Evolutionary conservation across 2,888 invertebrate species (phyloP).

Genomic region (Trichacis sp.): DNA sequence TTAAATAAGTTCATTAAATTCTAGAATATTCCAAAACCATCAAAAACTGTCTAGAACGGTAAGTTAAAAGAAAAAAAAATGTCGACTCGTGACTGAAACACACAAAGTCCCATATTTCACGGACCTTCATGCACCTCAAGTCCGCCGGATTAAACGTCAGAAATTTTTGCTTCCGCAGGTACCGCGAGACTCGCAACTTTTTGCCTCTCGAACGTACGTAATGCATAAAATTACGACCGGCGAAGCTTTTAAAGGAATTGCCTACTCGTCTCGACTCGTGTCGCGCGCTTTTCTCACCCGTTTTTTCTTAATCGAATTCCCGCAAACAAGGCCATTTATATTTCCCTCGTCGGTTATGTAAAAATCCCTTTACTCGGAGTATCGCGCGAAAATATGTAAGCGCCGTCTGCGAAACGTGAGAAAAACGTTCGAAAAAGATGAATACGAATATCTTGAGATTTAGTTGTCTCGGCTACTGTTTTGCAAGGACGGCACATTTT

Average conservation of each 20-base stretch:
- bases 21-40: too few relatives aligned
- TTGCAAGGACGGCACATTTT: conserved; percentile 31
- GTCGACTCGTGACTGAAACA: too few relatives aligned
- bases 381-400: background rate
- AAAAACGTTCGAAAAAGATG: conserved; percentile 9
- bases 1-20: too few relatives aligned
- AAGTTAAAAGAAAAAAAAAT: too few relatives aligned
- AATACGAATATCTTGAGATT: conserved; percentile 25
- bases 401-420: background rate
- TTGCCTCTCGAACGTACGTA: background rate
- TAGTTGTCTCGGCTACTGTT: conserved; percentile 18
- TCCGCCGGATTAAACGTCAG: too few relatives aligned
- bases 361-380: background rate
- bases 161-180: too few relatives aligned
- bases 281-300: background rate
- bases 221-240: background rate
- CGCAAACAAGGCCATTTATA: background rate
- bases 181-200: background rate
- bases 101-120: too few relatives aligned
- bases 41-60: too few relatives aligned
- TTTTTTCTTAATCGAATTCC: background rate
- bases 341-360: background rate
- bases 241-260: background rate
- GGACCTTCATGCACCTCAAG: too few relatives aligned
- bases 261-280: background rate